These are phyloP conservation scores for Stegana nigrithorax DNA, from an alignment of 2,888 invertebrate species.

Conservation along the genomic window DNA sequence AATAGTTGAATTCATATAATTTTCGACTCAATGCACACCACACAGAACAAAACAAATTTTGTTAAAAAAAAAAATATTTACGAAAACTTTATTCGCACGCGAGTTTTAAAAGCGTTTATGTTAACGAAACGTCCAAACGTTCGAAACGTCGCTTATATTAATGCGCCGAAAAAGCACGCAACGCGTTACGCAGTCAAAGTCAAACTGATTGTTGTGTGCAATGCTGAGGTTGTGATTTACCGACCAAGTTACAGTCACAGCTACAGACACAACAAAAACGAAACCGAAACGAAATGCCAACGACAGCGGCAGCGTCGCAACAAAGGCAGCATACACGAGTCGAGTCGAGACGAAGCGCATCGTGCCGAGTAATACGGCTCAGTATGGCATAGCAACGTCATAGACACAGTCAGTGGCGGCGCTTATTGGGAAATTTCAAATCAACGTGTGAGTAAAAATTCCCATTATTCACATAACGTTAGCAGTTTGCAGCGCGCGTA, in stretches of 20 bases:
- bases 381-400: neutral
- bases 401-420: too few relatives aligned
- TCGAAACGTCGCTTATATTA: neutral
- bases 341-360: neutral
- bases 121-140: neutral
- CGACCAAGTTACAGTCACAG: conserved; percentile 36
- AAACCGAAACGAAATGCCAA: too few relatives aligned
- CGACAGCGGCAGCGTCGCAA: too few relatives aligned
- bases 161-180: conserved; percentile 49
- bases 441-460: too few relatives aligned
- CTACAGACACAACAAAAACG: conserved; percentile 3
- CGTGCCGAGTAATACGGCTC: neutral
- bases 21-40: neutral
- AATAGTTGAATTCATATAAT: too few relatives aligned
- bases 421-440: too few relatives aligned
- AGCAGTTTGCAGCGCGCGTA: too few relatives aligned
- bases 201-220: conserved; percentile 65
- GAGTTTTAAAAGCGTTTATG: neutral
- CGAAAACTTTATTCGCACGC: neutral
- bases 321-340: too few relatives aligned
- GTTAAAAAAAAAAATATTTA: neutral
- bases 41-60: neutral
- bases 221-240: conserved; percentile 62
- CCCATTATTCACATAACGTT: too few relatives aligned
- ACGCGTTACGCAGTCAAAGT: conserved; percentile 67